Percentiles rank a stretch among this genome's conserved stretches.
Conservation (phyloP, 2,797 vertebrate genomes). For the Apodemus agrarius region DNA sequence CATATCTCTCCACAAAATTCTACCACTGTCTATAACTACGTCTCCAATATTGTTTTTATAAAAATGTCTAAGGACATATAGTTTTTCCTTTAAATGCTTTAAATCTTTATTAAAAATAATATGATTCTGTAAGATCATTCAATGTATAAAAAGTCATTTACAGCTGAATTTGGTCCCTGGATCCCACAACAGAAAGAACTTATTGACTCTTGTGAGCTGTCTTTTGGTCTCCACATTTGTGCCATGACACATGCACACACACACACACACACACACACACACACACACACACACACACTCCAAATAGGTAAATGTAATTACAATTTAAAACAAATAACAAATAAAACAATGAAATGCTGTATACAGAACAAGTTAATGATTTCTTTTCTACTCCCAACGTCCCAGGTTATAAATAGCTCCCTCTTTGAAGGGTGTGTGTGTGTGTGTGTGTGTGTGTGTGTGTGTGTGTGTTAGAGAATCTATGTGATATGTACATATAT, state of each 20-base stretch:
- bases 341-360: neutral
- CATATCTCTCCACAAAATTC: neutral
- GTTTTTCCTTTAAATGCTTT: neutral
- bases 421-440: neutral
- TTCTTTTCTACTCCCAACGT: neutral
- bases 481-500: neutral
- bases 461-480: neutral
- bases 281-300: neutral
- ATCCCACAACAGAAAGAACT: neutral
- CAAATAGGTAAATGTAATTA: neutral
- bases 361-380: neutral
- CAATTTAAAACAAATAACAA: neutral
- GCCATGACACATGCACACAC: neutral
- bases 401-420: neutral
- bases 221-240: neutral
- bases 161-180: neutral
- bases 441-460: no score
- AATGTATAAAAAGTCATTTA: neutral
- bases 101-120: neutral
- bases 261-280: neutral
- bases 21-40: neutral
- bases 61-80: neutral
- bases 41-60: constrained; percentile 10
- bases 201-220: neutral
- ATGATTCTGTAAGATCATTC: neutral